Evolutionary conservation across 2,888 invertebrate species (phyloP).

Genomic region (Bibio marci): DNA sequence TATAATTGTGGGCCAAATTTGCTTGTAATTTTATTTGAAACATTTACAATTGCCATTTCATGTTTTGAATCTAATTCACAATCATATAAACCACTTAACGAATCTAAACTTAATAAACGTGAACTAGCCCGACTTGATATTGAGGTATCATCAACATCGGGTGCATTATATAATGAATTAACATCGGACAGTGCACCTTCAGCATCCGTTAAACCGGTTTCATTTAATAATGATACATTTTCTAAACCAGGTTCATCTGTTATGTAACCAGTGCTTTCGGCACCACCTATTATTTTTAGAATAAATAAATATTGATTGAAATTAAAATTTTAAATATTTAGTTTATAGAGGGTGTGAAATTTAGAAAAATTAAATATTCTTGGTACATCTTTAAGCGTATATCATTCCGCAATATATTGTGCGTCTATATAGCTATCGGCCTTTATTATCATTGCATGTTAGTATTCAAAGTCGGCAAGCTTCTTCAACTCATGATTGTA

Average conservation of each 20-base stretch:
- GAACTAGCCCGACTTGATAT: slow-evolving; percentile 74
- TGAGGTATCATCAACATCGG: slow-evolving; percentile 51
- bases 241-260: slow-evolving; percentile 75
- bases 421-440: too few species aligned
- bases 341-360: too few species aligned
- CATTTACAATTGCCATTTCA: slow-evolving; percentile 31
- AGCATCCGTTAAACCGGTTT: slow-evolving; percentile 71
- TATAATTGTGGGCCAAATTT: slow-evolving; percentile 22
- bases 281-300: slow-evolving; percentile 33
- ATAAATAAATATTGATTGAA: background rate
- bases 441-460: too few species aligned
- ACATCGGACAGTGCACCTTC: slow-evolving; percentile 78
- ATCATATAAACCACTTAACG: slow-evolving; percentile 64
- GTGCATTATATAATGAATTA: slow-evolving; percentile 60
- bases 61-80: slow-evolving; percentile 35
- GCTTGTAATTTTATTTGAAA: slow-evolving; percentile 29
- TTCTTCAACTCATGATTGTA: too few species aligned
- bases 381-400: too few species aligned
- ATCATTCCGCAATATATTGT: too few species aligned
- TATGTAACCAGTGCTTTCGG: slow-evolving; percentile 66
- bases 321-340: background rate
- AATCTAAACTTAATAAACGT: slow-evolving; percentile 61
- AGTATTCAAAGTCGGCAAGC: too few species aligned
- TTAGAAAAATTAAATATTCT: too few species aligned
- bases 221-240: slow-evolving; percentile 70